Evolutionary conservation across 2,888 invertebrate species (phyloP).

Genomic region (Cryptosula pallasiana): DNA sequence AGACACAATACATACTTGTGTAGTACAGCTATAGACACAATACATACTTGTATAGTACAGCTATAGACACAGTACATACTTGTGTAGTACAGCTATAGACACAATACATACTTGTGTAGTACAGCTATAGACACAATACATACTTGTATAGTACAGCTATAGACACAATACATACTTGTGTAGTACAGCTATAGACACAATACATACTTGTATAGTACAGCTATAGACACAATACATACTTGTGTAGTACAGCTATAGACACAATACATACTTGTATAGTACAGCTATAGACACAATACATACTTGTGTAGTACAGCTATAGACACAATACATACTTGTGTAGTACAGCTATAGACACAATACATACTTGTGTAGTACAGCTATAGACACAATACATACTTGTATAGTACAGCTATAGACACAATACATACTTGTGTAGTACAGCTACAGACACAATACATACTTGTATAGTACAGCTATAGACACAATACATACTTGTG

Average conservation of each 20-base stretch:
- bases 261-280: constrained; percentile 75
- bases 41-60: constrained; percentile 76
- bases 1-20: constrained; percentile 78
- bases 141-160: constrained; percentile 81
- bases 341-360: constrained; percentile 92
- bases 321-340: constrained; percentile 78
- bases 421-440: constrained; percentile 75
- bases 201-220: constrained; percentile 76
- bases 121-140: constrained; percentile 94
- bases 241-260: constrained; percentile 89
- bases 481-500: constrained; percentile 78
- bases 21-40: constrained; percentile 92
- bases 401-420: constrained; percentile 89
- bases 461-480: constrained; percentile 81
- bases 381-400: constrained; percentile 79
- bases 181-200: constrained; percentile 92
- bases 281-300: constrained; percentile 94
- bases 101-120: constrained; percentile 75
- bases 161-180: constrained; percentile 78
- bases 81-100: constrained; percentile 89
- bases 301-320: constrained; percentile 82
- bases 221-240: constrained; percentile 79
- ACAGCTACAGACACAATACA: constrained; percentile 94
- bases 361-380: constrained; percentile 76
- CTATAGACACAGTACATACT: constrained; percentile 79